Evolutionary conservation across 2,113 vertebrate species (phyloP), one percentile per base, ranked within the genome.

Genomic region (Ceyx melanurus): DNA sequence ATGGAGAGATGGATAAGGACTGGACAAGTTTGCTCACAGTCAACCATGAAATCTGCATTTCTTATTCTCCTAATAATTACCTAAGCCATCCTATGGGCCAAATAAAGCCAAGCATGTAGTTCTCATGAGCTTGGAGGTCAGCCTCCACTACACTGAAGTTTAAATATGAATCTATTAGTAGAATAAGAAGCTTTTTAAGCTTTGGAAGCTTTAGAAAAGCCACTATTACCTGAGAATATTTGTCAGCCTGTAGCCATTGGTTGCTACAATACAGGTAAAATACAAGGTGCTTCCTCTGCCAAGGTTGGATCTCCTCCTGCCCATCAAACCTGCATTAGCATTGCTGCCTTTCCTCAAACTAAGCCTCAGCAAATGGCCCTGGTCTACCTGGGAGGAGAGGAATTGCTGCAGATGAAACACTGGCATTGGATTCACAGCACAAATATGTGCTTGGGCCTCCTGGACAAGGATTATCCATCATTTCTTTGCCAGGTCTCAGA

Each of bases 261-360:
- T 66, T 92, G 74, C 62, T 70, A n/a, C 46, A 74, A 57, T 81
- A 57, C 70, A 77, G 40, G 10, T 75, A 62, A 92, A 91, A 72
- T 70, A 26, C 20, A 89, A 54, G 13, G 16, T 62, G 2, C 46
- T 79, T 91, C 13, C 46, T 18, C 0, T 84, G 51, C 17, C 58
- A 65, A 66, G 42, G 19, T 70, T 67, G 51, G 76, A 89, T 73
- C 26, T 4, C 0, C 37, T 78, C 26, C 3, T 70, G 19, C 15
- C 43, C 12, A 1, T 42, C 0, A 0, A 37, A 1, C 35, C 35
- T 78, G 10, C 15, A 19, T 61, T 74, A 51, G 10, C 8, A 0
- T 17, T 5, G 4, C 12, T 64, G 26, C 31, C 26, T 33, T 40
- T 60, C 64, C 77, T 37, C 21, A 74, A 21, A 35, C 31, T 3